Percentiles rank a stretch among this genome's conserved stretches.
phyloP scores from a whole-genome alignment of 2,797 vertebrate genomes.

The Anguilla marmorata region DNA sequence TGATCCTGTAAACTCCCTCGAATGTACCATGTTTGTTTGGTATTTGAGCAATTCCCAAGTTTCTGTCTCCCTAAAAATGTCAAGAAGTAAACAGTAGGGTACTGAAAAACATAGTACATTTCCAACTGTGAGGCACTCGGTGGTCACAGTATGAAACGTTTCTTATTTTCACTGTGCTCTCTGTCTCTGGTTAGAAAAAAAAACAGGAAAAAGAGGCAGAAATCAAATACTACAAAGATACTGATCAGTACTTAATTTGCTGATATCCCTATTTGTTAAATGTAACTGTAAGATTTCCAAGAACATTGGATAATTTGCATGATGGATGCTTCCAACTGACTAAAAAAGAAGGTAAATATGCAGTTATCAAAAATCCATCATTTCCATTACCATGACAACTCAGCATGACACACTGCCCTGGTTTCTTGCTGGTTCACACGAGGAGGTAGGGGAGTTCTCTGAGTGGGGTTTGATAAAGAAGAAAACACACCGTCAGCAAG shows the following conservation, averaged over 20 bases:
- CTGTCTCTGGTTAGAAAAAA: neutral
- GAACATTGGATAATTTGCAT: neutral
- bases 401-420: slow-evolving; percentile 3
- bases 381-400: slow-evolving; percentile 11
- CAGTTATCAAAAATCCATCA: slow-evolving; percentile 16
- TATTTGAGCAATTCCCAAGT: neutral
- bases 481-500: neutral
- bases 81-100: too few relatives aligned
- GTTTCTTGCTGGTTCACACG: neutral
- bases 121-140: neutral
- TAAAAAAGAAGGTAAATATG: neutral
- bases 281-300: neutral
- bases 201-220: neutral
- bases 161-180: neutral
- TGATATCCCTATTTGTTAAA: neutral
- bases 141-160: neutral
- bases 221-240: neutral
- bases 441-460: neutral
- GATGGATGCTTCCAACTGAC: neutral
- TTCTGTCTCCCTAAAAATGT: neutral
- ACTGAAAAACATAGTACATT: neutral
- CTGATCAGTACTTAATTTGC: neutral
- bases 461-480: neutral
- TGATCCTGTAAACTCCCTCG: neutral
- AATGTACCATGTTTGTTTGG: neutral